Percentiles rank a stretch among this genome's conserved stretches.
phyloP scores from a whole-genome alignment of 2,888 invertebrate species.

The Emmelina monodactyla region DNA sequence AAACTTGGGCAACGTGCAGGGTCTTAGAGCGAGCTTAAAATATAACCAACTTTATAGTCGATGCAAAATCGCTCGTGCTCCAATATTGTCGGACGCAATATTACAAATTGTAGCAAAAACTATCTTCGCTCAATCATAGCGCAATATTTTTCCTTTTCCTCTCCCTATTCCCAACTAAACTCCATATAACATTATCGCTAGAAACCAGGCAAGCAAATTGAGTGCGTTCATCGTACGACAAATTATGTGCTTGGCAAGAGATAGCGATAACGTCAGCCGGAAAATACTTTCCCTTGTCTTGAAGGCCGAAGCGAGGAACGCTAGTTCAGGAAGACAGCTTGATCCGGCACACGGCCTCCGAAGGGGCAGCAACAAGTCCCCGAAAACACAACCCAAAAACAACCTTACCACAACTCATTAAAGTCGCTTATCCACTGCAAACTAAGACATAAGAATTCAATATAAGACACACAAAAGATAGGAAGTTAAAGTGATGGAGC shows the following conservation, averaged over 20 bases:
- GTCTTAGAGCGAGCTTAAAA: slow-evolving; percentile 1
- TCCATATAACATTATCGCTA: slow-evolving; percentile 1
- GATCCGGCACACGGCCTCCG: slow-evolving; percentile 43
- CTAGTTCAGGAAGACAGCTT: slow-evolving; percentile 54
- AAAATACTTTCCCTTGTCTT: slow-evolving; percentile 54
- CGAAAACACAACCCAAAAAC: slow-evolving; percentile 27
- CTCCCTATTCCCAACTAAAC: background rate
- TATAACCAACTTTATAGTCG: background rate
- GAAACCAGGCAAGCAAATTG: slow-evolving; percentile 19
- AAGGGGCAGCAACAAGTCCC: slow-evolving; percentile 54
- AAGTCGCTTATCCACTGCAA: slow-evolving; percentile 26
- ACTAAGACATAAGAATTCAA: slow-evolving; percentile 28
- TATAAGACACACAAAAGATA: slow-evolving; percentile 29
- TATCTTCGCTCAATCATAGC: too few species aligned
- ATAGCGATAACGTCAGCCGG: slow-evolving; percentile 45
- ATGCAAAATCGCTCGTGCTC: background rate
- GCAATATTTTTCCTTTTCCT: too few species aligned
- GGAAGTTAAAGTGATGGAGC: slow-evolving; percentile 47
- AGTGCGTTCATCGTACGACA: slow-evolving; percentile 38
- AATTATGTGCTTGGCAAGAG: slow-evolving; percentile 48
- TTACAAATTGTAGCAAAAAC: too few species aligned
- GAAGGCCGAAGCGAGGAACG: slow-evolving; percentile 41
- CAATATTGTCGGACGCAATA: too few species aligned
- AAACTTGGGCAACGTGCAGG: background rate
- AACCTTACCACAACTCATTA: slow-evolving; percentile 28